phyloP scores from a whole-genome alignment of 2,888 invertebrate genomes.

The Chaetogeoica ovagalla region DNA sequence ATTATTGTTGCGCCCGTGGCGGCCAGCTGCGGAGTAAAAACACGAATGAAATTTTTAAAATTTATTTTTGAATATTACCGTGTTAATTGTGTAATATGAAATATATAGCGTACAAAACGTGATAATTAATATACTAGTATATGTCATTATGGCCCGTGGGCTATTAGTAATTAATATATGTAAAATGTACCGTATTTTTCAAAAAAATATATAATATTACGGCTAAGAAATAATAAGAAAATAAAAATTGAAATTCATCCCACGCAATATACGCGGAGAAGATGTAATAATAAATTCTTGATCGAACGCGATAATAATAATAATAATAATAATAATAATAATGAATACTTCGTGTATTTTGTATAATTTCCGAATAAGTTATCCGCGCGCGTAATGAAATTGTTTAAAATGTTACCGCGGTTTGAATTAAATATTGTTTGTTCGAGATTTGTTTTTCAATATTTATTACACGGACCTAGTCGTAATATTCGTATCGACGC shows the following conservation, averaged over 20 bases:
- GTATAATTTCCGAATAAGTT: not conserved
- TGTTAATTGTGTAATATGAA: not conserved
- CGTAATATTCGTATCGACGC: no score
- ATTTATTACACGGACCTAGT: no score
- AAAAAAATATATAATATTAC: no score
- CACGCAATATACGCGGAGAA: not conserved
- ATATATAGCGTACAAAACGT: not conserved
- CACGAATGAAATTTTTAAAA: constrained; percentile 22
- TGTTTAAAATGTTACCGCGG: not conserved
- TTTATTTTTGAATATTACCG: not conserved
- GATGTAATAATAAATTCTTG: not conserved
- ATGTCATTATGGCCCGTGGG: not conserved
- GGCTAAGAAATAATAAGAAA: no score
- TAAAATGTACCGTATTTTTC: not conserved
- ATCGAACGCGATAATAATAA: not conserved
- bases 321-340: not conserved
- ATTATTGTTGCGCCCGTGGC: constrained; percentile 7
- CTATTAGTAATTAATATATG: not conserved
- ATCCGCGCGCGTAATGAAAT: no score
- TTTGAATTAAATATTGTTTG: no score
- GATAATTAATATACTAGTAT: not conserved
- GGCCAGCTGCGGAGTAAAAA: not conserved
- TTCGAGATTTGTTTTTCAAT: no score
- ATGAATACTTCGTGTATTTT: not conserved
- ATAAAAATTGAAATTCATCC: not conserved